Conservation (phyloP, 2,113 vertebrate genomes). For the Oxyura jamaicensis region DNA sequence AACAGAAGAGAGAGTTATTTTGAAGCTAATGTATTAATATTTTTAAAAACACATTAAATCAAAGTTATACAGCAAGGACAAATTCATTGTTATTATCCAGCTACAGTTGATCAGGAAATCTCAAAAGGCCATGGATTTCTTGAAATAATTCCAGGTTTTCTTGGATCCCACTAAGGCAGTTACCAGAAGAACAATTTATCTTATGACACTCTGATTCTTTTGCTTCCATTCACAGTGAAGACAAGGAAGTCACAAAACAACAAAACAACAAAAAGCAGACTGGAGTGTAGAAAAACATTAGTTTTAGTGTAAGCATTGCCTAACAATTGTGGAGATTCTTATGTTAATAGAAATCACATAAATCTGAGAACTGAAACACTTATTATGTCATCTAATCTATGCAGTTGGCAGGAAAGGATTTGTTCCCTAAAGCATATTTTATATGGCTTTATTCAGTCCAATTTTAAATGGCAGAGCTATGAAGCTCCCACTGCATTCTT, state of each 20-base stretch:
- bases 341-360: conserved; percentile 4
- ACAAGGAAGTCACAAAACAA: background rate
- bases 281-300: background rate
- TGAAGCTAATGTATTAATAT: background rate
- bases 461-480: background rate
- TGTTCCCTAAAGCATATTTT: background rate
- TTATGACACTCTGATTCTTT: background rate
- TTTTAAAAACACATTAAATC: background rate
- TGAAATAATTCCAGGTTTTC: background rate
- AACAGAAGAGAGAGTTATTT: background rate
- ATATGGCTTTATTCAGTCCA: background rate
- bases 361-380: background rate
- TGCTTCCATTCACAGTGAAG: background rate
- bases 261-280: background rate
- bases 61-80: background rate
- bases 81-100: background rate
- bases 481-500: background rate
- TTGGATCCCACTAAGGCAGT: background rate
- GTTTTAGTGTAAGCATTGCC: background rate
- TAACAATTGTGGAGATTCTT: background rate
- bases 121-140: background rate
- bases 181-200: background rate
- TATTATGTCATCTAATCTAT: background rate
- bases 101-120: background rate
- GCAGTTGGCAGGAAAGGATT: background rate